Base-by-base conservation (phyloP, 2,797 vertebrate species). In the Periophthalmus magnuspinnatus region DNA sequence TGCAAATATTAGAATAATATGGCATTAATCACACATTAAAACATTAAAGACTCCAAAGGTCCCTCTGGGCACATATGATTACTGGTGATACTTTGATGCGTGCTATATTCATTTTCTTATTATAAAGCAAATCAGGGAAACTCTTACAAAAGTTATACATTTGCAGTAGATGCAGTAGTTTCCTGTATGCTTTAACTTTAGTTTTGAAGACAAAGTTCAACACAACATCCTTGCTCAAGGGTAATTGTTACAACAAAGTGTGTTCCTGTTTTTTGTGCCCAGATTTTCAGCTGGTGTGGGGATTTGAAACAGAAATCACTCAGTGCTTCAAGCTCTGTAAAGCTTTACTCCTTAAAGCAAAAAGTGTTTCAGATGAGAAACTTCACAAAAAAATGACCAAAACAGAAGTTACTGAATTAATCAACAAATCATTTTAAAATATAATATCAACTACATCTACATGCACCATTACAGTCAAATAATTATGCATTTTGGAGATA, bases 251-350 rank as follows among this genome's bases (percentile, higher is more conserved):
- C 68, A 72, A 71, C 19, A n/a, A 63, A 65, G 73, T 78, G 66
- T 57, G 62, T 80, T 71, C 66, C 28, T 65, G 24, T 55, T 78
- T 76, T 72, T 64, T 60, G 58, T 70, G 69, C 61, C 65, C 70
- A 69, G 72, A 87, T 82, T 81, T 76, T 73, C 80, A 84, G 83
- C 78, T 82, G 79, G 73, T 78, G 34, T 65, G 34, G 67, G 65
- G 73, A 80, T 81, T 72, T 77, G 65, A 81, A 83, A 77, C 74
- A 74, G 62, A 65, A 79, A 67, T 70, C 78, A 72, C 55, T 38
- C 63, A 74, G 65, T 68, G 72, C 69, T 74, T 73, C 68, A 71
- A 73, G 71, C 65, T 83, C n/a, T n/a, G n/a, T n/a, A 71, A 80
- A 76, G 28, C 68, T n/a, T 56, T 41, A 34, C 17, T 65, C 67